Evolutionary conservation across 2,888 invertebrate genomes (phyloP), one percentile per base, ranked within the genome.

Genomic region (Parascotia fuliginaria): DNA sequence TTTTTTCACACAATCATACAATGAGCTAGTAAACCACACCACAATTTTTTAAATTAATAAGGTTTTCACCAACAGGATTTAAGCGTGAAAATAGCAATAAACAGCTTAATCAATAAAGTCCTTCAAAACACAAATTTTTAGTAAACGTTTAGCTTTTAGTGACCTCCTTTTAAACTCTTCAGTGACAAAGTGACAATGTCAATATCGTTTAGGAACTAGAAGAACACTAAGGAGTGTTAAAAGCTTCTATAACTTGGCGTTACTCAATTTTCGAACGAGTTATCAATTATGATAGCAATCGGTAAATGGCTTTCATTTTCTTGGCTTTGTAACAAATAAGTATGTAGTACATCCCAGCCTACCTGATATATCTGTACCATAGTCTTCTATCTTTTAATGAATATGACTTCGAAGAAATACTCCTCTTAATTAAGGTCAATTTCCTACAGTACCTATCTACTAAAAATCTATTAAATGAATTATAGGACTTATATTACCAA

Each of bases 261-360:
- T 14, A 33, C 3, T 31, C 12, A 11, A 11, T 13, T 1, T 2
- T 9, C n/a, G n/a, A 33, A 16, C 33, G 15, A 15, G 33, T 33
- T n/a, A 4, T 11, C 12, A 16, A 13, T 13, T 13, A 33, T 16
- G 4, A 15, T 56, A 33, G 55, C 46, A 43, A 61, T 39, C 24
- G 14, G 12, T 42, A 41, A 42, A 14, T 56, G 40, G n/a, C 42
- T 6, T 19, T 16, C 27, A 55, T 65, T 62, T 62, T 36, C 42
- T 60, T 32, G 60, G 54, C 42, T 43, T 61, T 65, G 37, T 48
- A 55, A 61, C n/a, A n/a, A n/a, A n/a, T n/a, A n/a, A n/a, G n/a
- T n/a, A n/a, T n/a, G n/a, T n/a, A n/a, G n/a, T n/a, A n/a, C n/a
- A n/a, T n/a, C n/a, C n/a, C n/a, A n/a, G n/a, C n/a, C n/a, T n/a